Percentiles rank a stretch among this genome's conserved stretches.
Evolutionary conservation across 2,888 invertebrate species (phyloP).

Genomic region (Cordylochernes scorpioides): DNA sequence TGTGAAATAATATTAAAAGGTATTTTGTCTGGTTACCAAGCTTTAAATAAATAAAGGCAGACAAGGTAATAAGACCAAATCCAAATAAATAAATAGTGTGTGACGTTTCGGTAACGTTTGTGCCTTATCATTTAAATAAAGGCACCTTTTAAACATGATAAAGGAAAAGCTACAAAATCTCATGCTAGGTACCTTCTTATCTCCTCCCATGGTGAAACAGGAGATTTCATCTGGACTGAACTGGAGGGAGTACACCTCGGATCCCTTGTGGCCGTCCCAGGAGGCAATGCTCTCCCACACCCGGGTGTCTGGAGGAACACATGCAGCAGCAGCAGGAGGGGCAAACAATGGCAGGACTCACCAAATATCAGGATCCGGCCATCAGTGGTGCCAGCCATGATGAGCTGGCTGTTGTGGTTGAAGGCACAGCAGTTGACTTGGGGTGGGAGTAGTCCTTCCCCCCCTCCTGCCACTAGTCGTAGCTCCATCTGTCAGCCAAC

Average conservation of each 20-base stretch:
- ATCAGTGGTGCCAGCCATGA: constrained; percentile 31
- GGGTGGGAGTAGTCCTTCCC: too few relatives aligned
- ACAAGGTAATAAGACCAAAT: too few relatives aligned
- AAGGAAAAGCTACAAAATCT: too few relatives aligned
- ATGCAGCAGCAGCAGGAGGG: neutral
- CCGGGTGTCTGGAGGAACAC: constrained; percentile 22
- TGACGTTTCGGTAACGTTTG: too few relatives aligned
- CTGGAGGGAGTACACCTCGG: constrained; percentile 29
- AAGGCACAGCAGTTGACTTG: constrained; percentile 28
- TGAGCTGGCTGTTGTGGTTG: constrained; percentile 32
- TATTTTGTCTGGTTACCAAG: too few relatives aligned
- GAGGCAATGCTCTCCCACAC: constrained; percentile 30
- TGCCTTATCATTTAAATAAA: too few relatives aligned
- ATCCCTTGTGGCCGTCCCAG: constrained; percentile 29
- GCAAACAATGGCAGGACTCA: constrained; percentile 11
- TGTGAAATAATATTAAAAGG: too few relatives aligned
- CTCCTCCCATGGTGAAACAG: constrained; percentile 31
- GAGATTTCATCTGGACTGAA: constrained; percentile 30
- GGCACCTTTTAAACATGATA: too few relatives aligned
- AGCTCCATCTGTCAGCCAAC: too few relatives aligned
- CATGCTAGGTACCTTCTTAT: constrained; percentile 31
- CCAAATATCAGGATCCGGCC: constrained; percentile 31
- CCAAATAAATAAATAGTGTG: too few relatives aligned
- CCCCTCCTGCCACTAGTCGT: too few relatives aligned
- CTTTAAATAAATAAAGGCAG: too few relatives aligned